phyloP scores from a whole-genome alignment of 2,888 invertebrate species.

The Stramonita haemastoma region DNA sequence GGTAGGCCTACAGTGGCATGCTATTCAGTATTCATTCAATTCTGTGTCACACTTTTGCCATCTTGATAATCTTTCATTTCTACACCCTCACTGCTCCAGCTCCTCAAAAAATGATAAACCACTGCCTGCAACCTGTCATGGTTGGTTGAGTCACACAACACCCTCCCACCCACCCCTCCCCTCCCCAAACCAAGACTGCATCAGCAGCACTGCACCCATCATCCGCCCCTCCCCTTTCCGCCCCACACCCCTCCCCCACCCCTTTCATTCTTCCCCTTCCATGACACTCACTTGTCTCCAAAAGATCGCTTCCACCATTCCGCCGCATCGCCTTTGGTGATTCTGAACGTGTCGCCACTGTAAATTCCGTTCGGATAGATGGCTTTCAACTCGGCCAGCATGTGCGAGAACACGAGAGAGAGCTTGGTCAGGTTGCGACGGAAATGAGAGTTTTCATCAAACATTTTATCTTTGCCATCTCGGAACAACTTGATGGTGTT shows the following conservation, averaged over 20 bases:
- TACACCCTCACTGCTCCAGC: not conserved
- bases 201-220: slow-evolving; percentile 11
- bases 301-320: slow-evolving; percentile 98
- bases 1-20: no score
- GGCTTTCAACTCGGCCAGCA: slow-evolving; percentile 99
- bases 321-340: slow-evolving; percentile 99
- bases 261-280: not conserved
- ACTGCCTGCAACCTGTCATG: slow-evolving; percentile 24
- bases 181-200: not conserved
- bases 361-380: slow-evolving; percentile 96
- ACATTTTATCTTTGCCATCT: slow-evolving; percentile 99
- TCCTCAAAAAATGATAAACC: not conserved
- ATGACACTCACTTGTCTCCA: slow-evolving; percentile 89
- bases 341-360: slow-evolving; percentile 97
- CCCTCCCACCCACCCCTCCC: not conserved
- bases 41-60: no score
- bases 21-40: no score
- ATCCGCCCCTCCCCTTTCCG: not conserved
- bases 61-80: not conserved
- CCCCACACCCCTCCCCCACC: not conserved
- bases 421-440: slow-evolving; percentile 97
- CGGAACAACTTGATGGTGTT: slow-evolving; percentile 98
- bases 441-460: slow-evolving; percentile 95
- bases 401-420: slow-evolving; percentile 99
- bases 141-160: slow-evolving; percentile 27